Percentiles rank a stretch among this genome's conserved stretches.
Evolutionary conservation across 2,888 invertebrate species (phyloP).

Genomic region (Drymonia ruficornis): DNA sequence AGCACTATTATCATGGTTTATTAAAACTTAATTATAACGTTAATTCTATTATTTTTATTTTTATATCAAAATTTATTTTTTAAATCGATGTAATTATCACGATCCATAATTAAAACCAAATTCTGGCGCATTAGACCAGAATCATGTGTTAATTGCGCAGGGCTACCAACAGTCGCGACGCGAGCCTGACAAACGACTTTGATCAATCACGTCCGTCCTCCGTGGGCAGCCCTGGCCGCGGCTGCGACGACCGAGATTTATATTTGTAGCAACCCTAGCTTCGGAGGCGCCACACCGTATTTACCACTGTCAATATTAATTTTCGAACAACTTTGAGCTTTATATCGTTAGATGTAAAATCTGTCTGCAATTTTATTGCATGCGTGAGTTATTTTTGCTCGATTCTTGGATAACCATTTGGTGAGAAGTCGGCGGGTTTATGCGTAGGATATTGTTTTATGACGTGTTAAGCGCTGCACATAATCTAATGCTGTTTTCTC

Average conservation of each 20-base stretch:
- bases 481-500: conserved; percentile 34
- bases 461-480: conserved; percentile 38
- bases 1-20: too few species aligned
- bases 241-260: conserved; percentile 59
- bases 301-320: conserved; percentile 51
- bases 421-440: conserved; percentile 47
- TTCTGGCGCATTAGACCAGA: conserved; percentile 76
- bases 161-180: conserved; percentile 74
- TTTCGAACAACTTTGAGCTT: conserved; percentile 45
- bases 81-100: conserved; percentile 14
- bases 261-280: conserved; percentile 70
- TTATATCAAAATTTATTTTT: too few species aligned
- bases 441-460: conserved; percentile 43
- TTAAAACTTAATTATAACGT: too few species aligned
- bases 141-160: conserved; percentile 79
- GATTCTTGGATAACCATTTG: conserved; percentile 44
- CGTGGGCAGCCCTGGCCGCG: conserved; percentile 71
- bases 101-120: conserved; percentile 72
- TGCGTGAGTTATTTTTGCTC: conserved; percentile 28
- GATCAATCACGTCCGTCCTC: conserved; percentile 80
- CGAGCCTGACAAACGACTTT: conserved; percentile 82
- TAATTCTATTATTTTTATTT: too few species aligned
- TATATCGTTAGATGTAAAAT: conserved; percentile 25
- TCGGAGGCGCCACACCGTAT: conserved; percentile 54
- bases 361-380: conserved; percentile 17